phyloP scores from a whole-genome alignment of 2,888 invertebrate species.

The Norana najaformis region DNA sequence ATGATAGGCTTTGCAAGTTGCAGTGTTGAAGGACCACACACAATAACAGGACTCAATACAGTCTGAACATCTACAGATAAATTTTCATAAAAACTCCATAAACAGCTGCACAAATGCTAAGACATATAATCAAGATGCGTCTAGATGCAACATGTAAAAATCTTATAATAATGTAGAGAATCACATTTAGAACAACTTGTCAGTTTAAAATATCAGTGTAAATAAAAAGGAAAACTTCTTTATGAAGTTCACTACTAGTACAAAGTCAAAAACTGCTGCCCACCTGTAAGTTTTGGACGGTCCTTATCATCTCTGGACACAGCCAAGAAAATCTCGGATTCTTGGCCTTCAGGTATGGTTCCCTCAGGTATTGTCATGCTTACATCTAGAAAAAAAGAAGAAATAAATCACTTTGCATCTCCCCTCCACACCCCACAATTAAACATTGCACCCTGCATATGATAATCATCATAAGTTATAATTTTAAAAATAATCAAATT shows the following conservation, averaged over 20 bases:
- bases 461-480: neutral
- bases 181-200: neutral
- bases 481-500: neutral
- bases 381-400: constrained; percentile 67
- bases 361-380: constrained; percentile 85
- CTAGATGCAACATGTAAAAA: neutral
- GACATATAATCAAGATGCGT: neutral
- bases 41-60: constrained; percentile 68
- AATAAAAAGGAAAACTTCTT: neutral
- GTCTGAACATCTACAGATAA: constrained; percentile 38
- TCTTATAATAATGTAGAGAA: neutral
- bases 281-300: constrained; percentile 80
- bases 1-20: constrained; percentile 80
- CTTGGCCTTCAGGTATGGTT: constrained; percentile 77
- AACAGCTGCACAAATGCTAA: neutral
- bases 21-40: constrained; percentile 77
- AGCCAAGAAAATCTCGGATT: constrained; percentile 85
- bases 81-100: neutral
- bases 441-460: neutral
- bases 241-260: too few relatives aligned
- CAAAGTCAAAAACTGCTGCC: constrained; percentile 31
- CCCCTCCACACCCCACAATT: neutral
- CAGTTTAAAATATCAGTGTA: neutral
- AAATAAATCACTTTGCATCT: neutral
- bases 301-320: constrained; percentile 89